Evolutionary conservation across 2,888 invertebrate genomes (phyloP).

Genomic region (Rosalia funebris): DNA sequence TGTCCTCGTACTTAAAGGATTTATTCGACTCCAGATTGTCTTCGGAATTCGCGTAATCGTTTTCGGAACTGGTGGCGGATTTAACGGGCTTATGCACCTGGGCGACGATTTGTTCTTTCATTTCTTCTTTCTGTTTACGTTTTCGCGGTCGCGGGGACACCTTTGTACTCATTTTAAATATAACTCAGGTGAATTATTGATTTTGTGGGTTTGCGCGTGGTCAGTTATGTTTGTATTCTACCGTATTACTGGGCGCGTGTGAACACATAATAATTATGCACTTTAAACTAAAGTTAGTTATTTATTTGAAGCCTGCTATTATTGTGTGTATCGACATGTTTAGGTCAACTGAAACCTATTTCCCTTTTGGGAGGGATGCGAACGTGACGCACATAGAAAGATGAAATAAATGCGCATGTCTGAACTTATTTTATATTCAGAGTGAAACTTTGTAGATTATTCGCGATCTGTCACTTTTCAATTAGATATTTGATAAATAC

Average conservation of each 20-base stretch:
- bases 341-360: neutral
- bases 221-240: constrained; percentile 17
- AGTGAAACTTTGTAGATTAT: neutral
- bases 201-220: constrained; percentile 1
- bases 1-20: constrained; percentile 47
- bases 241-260: neutral
- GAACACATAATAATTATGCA: neutral
- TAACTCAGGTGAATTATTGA: neutral
- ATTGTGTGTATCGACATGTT: neutral
- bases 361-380: neutral
- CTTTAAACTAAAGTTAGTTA: neutral
- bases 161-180: constrained; percentile 10
- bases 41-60: constrained; percentile 45
- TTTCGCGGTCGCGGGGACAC: constrained; percentile 53
- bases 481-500: too few species aligned
- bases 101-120: constrained; percentile 61
- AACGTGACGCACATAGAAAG: neutral
- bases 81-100: constrained; percentile 60
- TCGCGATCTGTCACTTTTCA: too few species aligned
- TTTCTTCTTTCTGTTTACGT: constrained; percentile 59
- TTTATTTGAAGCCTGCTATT: neutral
- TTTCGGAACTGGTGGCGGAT: constrained; percentile 57
- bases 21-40: constrained; percentile 41
- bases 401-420: neutral
- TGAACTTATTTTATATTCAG: neutral